Conservation (phyloP, 2,888 invertebrate species). For the Melieria omissa region DNA sequence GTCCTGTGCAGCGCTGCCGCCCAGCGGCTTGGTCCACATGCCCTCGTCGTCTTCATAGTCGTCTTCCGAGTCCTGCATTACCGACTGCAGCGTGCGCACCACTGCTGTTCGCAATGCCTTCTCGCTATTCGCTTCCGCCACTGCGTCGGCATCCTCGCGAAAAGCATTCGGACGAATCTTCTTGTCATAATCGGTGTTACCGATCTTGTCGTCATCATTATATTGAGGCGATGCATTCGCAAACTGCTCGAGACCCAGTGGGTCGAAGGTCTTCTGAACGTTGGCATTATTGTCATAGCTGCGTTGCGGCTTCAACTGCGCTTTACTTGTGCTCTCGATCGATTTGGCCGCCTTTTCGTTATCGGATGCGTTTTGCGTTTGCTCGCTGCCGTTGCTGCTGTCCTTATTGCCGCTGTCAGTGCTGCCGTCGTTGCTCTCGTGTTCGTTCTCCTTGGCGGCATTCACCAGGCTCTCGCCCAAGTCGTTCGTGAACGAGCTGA, state of each 20-base stretch:
- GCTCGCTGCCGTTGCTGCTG: not conserved
- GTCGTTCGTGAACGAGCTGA: slow-evolving; percentile 58
- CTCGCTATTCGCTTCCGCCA: slow-evolving; percentile 43
- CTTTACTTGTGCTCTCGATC: no score
- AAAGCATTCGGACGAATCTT: slow-evolving; percentile 27
- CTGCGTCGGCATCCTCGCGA: slow-evolving; percentile 30
- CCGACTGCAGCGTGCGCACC: slow-evolving; percentile 50
- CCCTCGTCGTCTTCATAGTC: slow-evolving; percentile 60
- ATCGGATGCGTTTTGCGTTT: not conserved
- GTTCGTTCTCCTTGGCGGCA: slow-evolving; percentile 27
- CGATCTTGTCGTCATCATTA: slow-evolving; percentile 22
- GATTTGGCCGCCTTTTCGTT: not conserved
- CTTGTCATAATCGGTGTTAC: slow-evolving; percentile 39
- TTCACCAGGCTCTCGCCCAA: slow-evolving; percentile 50
- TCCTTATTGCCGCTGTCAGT: not conserved
- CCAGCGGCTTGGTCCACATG: slow-evolving; percentile 63
- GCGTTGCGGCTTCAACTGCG: slow-evolving; percentile 34
- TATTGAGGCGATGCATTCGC: slow-evolving; percentile 10
- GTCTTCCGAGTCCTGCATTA: slow-evolving; percentile 54
- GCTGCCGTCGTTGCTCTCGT: slow-evolving; percentile 7
- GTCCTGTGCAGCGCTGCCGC: slow-evolving; percentile 43
- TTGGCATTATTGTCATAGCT: slow-evolving; percentile 64
- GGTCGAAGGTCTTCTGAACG: slow-evolving; percentile 55
- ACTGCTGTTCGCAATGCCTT: slow-evolving; percentile 45
- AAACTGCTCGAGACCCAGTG: slow-evolving; percentile 24